Base-by-base conservation (phyloP, 2,888 invertebrate species). In the Eilema depressum region DNA sequence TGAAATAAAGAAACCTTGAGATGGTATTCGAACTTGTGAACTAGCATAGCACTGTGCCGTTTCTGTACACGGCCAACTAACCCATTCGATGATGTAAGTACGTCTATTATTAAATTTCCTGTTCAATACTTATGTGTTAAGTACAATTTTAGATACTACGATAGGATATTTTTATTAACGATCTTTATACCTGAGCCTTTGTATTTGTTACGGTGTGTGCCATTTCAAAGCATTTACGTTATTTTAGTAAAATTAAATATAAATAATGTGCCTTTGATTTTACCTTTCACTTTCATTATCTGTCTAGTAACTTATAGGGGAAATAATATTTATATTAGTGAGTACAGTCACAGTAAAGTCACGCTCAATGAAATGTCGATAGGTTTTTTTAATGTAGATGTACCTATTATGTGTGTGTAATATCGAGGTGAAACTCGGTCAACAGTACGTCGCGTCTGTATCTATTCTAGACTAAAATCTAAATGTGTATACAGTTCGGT, bases 201-300 rank as follows among this genome's bases (percentile, higher is more conserved):
- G 11, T 25, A 11, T 57, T n/a, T n/a, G n/a, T n/a, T n/a, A n/a
- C 5, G 4, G 47, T 68, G 69, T 68, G 69, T 78, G 81, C 81
- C 79, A 78, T 78, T 60, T 59, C 10, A 30, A 60, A 60, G 63
- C 69, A 69, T 69, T 69, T 59, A 64, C 11, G 11, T 63, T 63
- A n/a, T 56, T 56, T 33, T 14, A 63, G 41, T 23, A 25, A 14
- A 66, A 64, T 25, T 17, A 26, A 66, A 64, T 57, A n/a, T 68
- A 72, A 68, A 69, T 74, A 77, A 64, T 60, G 23, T 64, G 47
- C 26, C 23, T 63, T 23, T 41, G 12, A 63, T 23, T 62, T 23
- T 63, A 23, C 17, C n/a, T 63, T 62, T 33, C n/a, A 63, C 63
- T 23, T 63, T 37, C 2, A 2, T 3, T 14, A 61, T 28, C n/a